These are phyloP conservation scores for Brachionus rubens DNA, from an alignment of 1,140 invertebrate genomes.

Conservation along the genomic window DNA sequence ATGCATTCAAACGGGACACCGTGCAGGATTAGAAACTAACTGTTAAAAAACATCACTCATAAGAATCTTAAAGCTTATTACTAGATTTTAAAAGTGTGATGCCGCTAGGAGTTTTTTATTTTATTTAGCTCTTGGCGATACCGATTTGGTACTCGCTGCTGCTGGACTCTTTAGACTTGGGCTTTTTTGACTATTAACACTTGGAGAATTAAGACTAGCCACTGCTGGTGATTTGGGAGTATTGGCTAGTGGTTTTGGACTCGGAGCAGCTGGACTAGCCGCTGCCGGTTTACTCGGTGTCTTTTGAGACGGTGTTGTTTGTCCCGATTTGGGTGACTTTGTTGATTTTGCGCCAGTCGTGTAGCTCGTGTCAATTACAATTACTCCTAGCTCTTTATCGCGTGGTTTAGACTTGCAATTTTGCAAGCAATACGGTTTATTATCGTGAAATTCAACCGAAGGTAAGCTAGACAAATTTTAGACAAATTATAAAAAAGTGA, in stretches of 20 bases:
- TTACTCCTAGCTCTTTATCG: neutral
- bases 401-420: neutral
- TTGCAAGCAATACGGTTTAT: conserved; percentile 6
- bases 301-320: neutral
- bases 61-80: neutral
- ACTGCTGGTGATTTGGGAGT: neutral
- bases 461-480: neutral
- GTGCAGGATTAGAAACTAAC: neutral
- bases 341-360: neutral
- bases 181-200: neutral
- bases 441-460: conserved; percentile 7
- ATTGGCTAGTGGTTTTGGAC: neutral
- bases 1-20: neutral
- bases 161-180: neutral
- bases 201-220: neutral
- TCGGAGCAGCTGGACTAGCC: neutral
- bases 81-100: neutral
- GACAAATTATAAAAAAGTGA: neutral
- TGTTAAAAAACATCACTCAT: neutral
- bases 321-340: neutral
- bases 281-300: neutral
- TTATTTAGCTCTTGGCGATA: conserved; percentile 29
- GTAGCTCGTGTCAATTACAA: conserved; percentile 8
- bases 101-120: conserved; percentile 13
- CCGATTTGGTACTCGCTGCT: neutral